Evolutionary conservation across 2,888 invertebrate species (phyloP).

Genomic region (Tricholauxania praeusta): DNA sequence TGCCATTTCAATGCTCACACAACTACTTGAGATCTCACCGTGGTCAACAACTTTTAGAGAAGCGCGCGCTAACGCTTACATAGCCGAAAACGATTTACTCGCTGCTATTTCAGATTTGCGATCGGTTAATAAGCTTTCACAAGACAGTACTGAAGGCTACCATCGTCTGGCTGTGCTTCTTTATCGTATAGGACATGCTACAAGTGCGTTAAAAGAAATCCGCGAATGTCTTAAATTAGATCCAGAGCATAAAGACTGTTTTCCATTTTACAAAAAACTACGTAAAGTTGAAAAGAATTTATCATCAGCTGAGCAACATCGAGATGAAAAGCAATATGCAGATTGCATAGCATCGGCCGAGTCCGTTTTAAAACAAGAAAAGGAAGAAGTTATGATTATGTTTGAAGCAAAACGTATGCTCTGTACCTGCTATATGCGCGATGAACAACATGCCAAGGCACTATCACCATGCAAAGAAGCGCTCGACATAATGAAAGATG

Average conservation of each 20-base stretch:
- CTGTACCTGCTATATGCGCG: constrained; percentile 82
- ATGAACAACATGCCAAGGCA: constrained; percentile 80
- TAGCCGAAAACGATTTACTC: constrained; percentile 80
- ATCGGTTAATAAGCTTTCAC: constrained; percentile 88
- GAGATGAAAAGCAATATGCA: constrained; percentile 74
- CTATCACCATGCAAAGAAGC: constrained; percentile 84
- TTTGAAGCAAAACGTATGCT: constrained; percentile 81
- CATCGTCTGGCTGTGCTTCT: constrained; percentile 80
- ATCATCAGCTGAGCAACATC: constrained; percentile 73
- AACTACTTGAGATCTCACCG: constrained; percentile 84
- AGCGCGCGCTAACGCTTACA: constrained; percentile 87
- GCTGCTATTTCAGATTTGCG: constrained; percentile 92
- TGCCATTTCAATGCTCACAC: constrained; percentile 76
- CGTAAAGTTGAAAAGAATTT: constrained; percentile 91
- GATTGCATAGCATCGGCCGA: constrained; percentile 79
- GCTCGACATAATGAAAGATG: constrained; percentile 79
- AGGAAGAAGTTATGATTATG: constrained; percentile 77
- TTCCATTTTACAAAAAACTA: constrained; percentile 94
- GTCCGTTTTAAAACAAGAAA: constrained; percentile 77
- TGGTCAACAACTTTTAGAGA: constrained; percentile 90
- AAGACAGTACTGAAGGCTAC: constrained; percentile 89
- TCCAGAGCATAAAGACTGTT: constrained; percentile 97
- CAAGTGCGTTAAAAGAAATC: constrained; percentile 91
- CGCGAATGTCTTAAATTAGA: constrained; percentile 97
- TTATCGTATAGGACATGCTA: constrained; percentile 92